Percentiles rank a stretch among this genome's conserved stretches.
These are phyloP conservation scores for Lichenostomus cassidix DNA, from an alignment of 2,113 vertebrate genomes.

Conservation along the genomic window DNA sequence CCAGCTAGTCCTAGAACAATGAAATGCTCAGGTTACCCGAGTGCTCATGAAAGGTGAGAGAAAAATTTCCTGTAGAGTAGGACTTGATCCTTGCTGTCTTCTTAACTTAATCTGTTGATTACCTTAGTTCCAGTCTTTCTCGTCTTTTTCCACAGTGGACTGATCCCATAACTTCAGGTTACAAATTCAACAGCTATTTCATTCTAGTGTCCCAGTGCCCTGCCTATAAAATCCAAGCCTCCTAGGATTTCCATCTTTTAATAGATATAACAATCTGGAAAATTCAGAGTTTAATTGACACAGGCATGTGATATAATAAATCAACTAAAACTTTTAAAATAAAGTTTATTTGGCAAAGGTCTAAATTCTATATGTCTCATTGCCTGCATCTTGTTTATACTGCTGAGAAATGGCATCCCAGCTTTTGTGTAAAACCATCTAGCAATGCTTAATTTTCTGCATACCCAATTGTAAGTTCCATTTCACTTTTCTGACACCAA, in stretches of 20 bases:
- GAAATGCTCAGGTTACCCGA: background rate
- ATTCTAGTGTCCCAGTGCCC: background rate
- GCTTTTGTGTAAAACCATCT: background rate
- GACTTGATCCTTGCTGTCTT: background rate
- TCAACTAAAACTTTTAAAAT: background rate
- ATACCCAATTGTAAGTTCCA: background rate
- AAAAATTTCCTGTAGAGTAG: background rate
- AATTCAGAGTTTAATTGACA: background rate
- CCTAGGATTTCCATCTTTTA: background rate
- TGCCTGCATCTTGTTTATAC: background rate
- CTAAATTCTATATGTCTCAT: background rate
- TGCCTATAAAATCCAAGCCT: background rate
- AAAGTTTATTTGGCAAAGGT: background rate
- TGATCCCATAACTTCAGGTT: background rate
- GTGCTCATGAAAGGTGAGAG: background rate
- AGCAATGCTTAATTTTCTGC: background rate
- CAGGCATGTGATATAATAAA: background rate
- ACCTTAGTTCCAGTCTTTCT: background rate
- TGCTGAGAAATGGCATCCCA: background rate
- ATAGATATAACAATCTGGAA: background rate
- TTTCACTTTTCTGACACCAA: background rate
- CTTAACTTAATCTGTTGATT: background rate
- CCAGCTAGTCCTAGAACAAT: background rate
- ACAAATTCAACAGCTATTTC: background rate
- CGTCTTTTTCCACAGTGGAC: background rate